Evolutionary conservation across 2,797 vertebrate genomes (phyloP), one percentile per base, ranked within the genome.

Genomic region (Taenioides sp.): DNA sequence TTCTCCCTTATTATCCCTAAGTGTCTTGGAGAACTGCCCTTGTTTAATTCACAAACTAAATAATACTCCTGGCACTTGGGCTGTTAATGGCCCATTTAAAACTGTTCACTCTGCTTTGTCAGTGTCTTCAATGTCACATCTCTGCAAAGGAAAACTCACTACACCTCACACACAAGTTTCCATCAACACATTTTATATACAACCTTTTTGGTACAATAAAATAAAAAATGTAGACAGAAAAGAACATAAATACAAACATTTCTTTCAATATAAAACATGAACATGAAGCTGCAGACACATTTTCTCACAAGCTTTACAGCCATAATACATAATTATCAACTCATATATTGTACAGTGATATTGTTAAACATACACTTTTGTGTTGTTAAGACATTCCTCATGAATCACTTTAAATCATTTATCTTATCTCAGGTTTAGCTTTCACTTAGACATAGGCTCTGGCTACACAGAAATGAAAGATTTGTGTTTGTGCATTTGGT

Each of bases 181-280:
- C 87, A 87, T 87, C 86, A 80, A 77, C 81, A 76, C 55, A 67
- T 70, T 88, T 91, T 92, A 89, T 91, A 82, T 91, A 90, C 82
- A 91, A 87, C 88, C 54, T 86, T 86, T 94, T 92, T 93, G 90
- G 88, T 92, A 89, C 90, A 88, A 85, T 85, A 69, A 40, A 62
- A 92, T 91, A 84, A 78, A 92, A 93, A 92, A 93, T 91, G 86
- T 80, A 79, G 80, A 89, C 78, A 91, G 85, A 84, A 91, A 79
- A 69, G 88, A 83, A 92, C 91, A 90, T 93, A 94, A 92, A 93
- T 93, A 93, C 87, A 92, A 90, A 91, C 86, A 87, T 80, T 80
- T 84, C 63, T 86, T 89, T 84, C 84, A 77, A 72, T 91, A 92
- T 84, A 92, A 92, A 92, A 92, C 90, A 91, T 79, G 57, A 58